These are phyloP conservation scores for Sylvia atricapilla DNA, from an alignment of 2,113 vertebrate genomes.

Conservation along the genomic window DNA sequence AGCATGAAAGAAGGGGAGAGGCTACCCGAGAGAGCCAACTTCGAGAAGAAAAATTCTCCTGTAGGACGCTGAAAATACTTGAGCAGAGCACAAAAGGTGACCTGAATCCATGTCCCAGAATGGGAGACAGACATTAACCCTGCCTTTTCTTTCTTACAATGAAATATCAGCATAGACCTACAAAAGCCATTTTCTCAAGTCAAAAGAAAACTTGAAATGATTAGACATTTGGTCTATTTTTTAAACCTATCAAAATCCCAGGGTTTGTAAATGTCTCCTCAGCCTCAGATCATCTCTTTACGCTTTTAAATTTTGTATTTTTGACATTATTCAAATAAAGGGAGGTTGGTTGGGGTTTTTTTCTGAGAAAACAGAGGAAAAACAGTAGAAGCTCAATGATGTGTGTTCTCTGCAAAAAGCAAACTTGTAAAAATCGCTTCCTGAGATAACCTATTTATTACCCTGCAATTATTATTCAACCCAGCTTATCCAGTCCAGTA, in stretches of 20 bases:
- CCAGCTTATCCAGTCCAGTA: not conserved
- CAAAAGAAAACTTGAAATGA: not conserved
- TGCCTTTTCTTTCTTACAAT: not conserved
- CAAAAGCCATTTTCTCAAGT: not conserved
- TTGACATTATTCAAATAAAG: not conserved
- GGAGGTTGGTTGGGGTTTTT: not conserved
- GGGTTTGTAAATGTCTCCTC: not conserved
- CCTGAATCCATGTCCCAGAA: not conserved
- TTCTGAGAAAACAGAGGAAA: not conserved
- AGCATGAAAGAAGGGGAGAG: rapidly evolving
- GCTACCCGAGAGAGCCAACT: not conserved
- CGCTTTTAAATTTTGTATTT: not conserved
- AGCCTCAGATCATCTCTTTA: not conserved
- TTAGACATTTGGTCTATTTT: not conserved
- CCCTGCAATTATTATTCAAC: not conserved
- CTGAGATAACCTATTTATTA: not conserved
- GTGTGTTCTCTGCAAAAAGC: not conserved
- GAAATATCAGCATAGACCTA: not conserved
- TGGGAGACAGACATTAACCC: not conserved
- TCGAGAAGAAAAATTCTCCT: not conserved
- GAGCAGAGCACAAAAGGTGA: not conserved
- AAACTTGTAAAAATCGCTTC: not conserved
- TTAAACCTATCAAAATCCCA: not conserved
- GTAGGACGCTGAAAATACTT: not conserved
- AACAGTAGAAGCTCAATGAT: not conserved